Conservation (phyloP, 1,140 invertebrate species). For the Pectinophora gossypiella region DNA sequence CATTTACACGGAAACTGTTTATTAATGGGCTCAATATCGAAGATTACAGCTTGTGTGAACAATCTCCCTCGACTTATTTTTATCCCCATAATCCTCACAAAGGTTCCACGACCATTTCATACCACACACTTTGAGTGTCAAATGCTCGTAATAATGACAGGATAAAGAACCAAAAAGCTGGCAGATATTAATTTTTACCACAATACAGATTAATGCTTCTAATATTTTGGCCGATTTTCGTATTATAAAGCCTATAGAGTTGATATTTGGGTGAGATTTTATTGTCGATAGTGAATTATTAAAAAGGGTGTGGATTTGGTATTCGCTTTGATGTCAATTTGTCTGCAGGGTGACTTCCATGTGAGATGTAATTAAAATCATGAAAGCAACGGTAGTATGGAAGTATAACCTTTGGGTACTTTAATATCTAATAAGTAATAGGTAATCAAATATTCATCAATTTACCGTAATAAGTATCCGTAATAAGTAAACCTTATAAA, state of each 20-base stretch:
- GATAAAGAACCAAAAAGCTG: conserved; percentile 40
- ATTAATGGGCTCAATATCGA: no score
- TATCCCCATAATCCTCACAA: conserved; percentile 28
- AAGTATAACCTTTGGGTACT: no score
- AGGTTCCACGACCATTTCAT: conserved; percentile 25
- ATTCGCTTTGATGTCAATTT: conserved; percentile 41
- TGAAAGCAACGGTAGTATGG: no score
- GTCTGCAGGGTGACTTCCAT: conserved; percentile 32
- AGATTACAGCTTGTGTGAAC: background rate
- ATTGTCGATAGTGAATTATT: background rate
- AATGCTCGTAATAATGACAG: conserved; percentile 34
- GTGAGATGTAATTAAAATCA: conserved; percentile 35
- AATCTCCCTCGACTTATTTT: background rate
- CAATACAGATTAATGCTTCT: conserved; percentile 4
- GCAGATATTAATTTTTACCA: conserved; percentile 52
- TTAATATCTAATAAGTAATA: no score
- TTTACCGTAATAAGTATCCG: no score
- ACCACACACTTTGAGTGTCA: conserved; percentile 50
- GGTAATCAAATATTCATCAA: no score
- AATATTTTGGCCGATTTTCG: background rate
- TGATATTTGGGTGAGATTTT: background rate
- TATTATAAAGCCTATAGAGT: background rate
- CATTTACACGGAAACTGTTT: no score
- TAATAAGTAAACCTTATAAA: no score
- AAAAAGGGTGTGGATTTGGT: conserved; percentile 1